Conservation (phyloP, 2,888 invertebrate species). For the Metacarcinus magister region DNA sequence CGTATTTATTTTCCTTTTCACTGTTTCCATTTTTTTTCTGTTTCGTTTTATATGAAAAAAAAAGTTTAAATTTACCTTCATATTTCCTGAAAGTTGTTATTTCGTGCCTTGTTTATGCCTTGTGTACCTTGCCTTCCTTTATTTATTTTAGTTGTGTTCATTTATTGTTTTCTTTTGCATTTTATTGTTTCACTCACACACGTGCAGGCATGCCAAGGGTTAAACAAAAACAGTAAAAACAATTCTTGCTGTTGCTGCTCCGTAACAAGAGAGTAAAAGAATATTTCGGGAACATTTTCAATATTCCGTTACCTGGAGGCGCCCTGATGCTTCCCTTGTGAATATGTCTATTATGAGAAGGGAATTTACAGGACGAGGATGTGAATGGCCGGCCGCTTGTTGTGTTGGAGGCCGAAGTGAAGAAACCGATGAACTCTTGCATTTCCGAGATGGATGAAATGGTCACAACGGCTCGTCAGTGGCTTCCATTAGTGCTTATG, state of each 20-base stretch:
- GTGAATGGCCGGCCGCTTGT: too few relatives aligned
- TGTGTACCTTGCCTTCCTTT: not conserved
- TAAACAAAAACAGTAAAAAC: not conserved
- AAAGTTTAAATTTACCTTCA: not conserved
- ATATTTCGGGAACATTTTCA: not conserved
- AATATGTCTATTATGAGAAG: too few relatives aligned
- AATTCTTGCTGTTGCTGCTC: not conserved
- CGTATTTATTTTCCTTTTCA: not conserved
- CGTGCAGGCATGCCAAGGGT: not conserved
- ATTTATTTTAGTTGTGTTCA: not conserved
- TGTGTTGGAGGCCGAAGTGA: too few relatives aligned
- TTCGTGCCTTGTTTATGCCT: not conserved
- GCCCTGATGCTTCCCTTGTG: not conserved
- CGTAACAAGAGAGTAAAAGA: conserved; percentile 53
- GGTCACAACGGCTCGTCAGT: too few relatives aligned
- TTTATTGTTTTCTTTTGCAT: not conserved
- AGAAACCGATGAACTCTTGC: too few relatives aligned
- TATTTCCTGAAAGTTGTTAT: conserved; percentile 8
- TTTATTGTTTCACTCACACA: not conserved
- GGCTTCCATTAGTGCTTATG: too few relatives aligned
- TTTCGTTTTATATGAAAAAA: not conserved
- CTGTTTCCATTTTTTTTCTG: not conserved
- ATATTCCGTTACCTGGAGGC: not conserved
- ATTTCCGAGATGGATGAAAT: too few relatives aligned
- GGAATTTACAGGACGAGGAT: too few relatives aligned